phyloP scores from a whole-genome alignment of 2,797 vertebrate species.

The Scyliorhinus canicula region DNA sequence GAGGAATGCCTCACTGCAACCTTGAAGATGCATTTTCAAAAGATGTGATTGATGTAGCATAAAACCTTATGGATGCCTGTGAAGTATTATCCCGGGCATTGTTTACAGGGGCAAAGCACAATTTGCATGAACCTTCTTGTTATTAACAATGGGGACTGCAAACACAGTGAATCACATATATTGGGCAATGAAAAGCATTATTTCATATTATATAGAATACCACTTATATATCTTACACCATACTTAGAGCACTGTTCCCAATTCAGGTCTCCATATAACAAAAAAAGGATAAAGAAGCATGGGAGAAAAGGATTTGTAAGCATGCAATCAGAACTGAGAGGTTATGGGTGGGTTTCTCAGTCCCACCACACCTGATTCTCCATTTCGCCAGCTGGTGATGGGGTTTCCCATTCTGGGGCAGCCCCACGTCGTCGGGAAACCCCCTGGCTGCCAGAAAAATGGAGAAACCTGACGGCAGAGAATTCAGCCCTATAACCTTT shows the following conservation, averaged over 20 bases:
- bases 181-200: neutral
- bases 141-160: neutral
- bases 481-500: neutral
- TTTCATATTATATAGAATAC: neutral
- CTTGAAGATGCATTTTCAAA: slow-evolving; percentile 60
- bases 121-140: neutral
- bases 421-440: no score
- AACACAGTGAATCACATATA: neutral
- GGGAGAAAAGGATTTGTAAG: neutral
- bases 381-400: no score
- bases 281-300: no score
- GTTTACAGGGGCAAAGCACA: neutral
- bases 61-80: neutral
- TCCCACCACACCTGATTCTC: no score
- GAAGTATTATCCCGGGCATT: neutral
- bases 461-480: no score
- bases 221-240: neutral
- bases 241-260: neutral
- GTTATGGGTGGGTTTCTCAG: no score
- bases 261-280: neutral
- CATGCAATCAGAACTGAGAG: neutral
- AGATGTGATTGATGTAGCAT: slow-evolving; percentile 50
- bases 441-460: no score
- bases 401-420: no score
- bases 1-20: slow-evolving; percentile 54